Evolutionary conservation across 2,113 vertebrate genomes (phyloP), one percentile per base, ranked within the genome.

Genomic region (Pyxicephalus adspersus): DNA sequence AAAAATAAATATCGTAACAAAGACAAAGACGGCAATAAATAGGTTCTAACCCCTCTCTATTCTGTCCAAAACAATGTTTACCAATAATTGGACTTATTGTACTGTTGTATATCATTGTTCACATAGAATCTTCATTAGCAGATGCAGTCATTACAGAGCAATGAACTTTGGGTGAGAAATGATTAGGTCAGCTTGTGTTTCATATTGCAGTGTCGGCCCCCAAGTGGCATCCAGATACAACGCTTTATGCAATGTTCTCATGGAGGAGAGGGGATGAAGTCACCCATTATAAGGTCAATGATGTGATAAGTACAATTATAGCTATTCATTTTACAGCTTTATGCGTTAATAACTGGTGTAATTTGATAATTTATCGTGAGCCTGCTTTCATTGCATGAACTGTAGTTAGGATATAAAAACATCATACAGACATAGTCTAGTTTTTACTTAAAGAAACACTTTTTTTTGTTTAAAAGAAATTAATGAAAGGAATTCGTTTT

Each of bases 241-340:
- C 23, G 54, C 54, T 29, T 20, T 23, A 15, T 58, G 54, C 71
- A 73, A 34, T 58, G 20, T 60, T 58, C 54, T 58, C 71, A n/a
- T 54, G 22, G 28, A 58, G 29, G n/a, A 29, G 28, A 58, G 71
- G 38, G 54, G 54, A 73, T 58, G 57, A 73, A 60, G 26, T 58
- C 54, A 34, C 57, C 71, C 28, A 73, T 73, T 73, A 72, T 29
- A 26, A 58, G 71, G 71, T 57, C 71, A 73, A 22, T 58, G 20
- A 73, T 23, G 54, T 23, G 71, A 73, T 73, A 23, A 20, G 26
- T 58, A 17, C 54, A 13, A 29, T 73, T 23, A n/a, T 38, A 11
- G 20, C 71, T 29, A 60, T 73, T 58, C 34, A 60, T 73, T 29
- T 26, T 31, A 34, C 29, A 5, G 17, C 4, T 22, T 52, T n/a